Evolutionary conservation across 2,113 vertebrate genomes (phyloP), one percentile per base, ranked within the genome.

Genomic region (Xiphophorus hellerii): DNA sequence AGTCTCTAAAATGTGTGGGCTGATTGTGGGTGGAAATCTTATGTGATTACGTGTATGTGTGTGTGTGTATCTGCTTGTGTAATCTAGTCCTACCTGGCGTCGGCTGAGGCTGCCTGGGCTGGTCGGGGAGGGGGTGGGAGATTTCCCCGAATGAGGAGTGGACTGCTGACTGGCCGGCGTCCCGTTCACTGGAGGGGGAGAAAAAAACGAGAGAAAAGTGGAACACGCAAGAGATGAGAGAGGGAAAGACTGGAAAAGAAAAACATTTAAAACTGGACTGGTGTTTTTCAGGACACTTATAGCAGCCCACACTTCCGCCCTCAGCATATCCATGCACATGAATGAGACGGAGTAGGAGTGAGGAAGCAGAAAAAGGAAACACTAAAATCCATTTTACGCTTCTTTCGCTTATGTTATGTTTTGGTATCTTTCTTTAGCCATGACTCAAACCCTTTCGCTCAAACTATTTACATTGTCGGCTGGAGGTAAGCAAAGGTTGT

Each of bases 91-190:
- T 97, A 99, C 98, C 97, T 93, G 96, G 92, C 96, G 96, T 94
- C 93, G 97, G 90, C 93, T 95, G 89, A 97, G 94, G 91, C 95
- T 97, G 86, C 95, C 96, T 1, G 97, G 97, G 91, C 97, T 98
- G 93, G 96, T 95, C 54, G 98, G 97, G 83, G 96, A 96, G 33
- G 97, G 97, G 87, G 97, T 97, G 86, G 98, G 96, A 74, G 98
- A 97, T 83, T 98, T 98, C 91, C 95, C 95, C 66, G 97, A 98
- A 70, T 96, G 95, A 62, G 97, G 96, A 89, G 97, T 97, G 74
- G 98, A 99, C 74, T 97, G 95, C 93, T 98, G 98, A 92, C 97
- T 99, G 90, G 96, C 96, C 80, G 96, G 96, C 66, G 94, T 97
- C 93, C 98, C 97, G 93, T 99, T 99, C 86, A 99, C 98, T 99